Percentiles rank a stretch among this genome's conserved stretches.
These are phyloP conservation scores for Chaetodon trifascialis DNA, from an alignment of 2,113 vertebrate genomes.

Conservation along the genomic window DNA sequence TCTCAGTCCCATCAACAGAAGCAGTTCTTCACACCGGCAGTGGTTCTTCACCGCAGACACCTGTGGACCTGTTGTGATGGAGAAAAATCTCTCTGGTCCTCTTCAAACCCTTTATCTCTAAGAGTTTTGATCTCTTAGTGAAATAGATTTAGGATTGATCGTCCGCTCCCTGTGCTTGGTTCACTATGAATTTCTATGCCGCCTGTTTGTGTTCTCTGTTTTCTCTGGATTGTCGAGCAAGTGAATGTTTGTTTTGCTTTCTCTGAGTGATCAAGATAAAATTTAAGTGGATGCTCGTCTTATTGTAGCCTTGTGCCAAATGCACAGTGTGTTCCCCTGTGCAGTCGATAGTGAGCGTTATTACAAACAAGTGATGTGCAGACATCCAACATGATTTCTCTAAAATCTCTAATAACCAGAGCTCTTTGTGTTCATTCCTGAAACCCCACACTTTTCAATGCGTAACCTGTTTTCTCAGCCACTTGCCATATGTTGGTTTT, in stretches of 20 bases:
- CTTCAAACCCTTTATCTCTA: slow-evolving; percentile 48
- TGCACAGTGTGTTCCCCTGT: slow-evolving; percentile 6
- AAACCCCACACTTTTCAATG: slow-evolving; percentile 36
- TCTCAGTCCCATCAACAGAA: slow-evolving; percentile 43
- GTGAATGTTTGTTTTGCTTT: slow-evolving; percentile 39
- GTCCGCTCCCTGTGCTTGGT: slow-evolving; percentile 14
- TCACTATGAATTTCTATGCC: neutral
- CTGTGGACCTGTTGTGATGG: slow-evolving; percentile 29
- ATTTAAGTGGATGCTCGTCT: slow-evolving; percentile 21
- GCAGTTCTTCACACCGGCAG: neutral
- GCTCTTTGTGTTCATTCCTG: slow-evolving; percentile 22
- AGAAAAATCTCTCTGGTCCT: slow-evolving; percentile 53
- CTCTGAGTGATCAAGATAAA: slow-evolving; percentile 15
- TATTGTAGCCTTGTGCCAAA: slow-evolving; percentile 9
- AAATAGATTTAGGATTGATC: slow-evolving; percentile 61
- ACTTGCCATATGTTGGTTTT: slow-evolving; percentile 56
- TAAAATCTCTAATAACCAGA: slow-evolving; percentile 27
- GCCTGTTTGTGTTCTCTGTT: slow-evolving; percentile 11
- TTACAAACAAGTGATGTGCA: slow-evolving; percentile 29
- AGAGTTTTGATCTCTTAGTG: slow-evolving; percentile 43
- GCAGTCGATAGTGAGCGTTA: slow-evolving; percentile 1
- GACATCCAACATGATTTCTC: slow-evolving; percentile 27
- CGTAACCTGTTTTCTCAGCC: slow-evolving; percentile 38
- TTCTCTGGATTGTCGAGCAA: neutral
- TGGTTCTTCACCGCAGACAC: slow-evolving; percentile 44